phyloP scores from a whole-genome alignment of 1,140 invertebrate genomes.

The Drosophila watanabei region DNA sequence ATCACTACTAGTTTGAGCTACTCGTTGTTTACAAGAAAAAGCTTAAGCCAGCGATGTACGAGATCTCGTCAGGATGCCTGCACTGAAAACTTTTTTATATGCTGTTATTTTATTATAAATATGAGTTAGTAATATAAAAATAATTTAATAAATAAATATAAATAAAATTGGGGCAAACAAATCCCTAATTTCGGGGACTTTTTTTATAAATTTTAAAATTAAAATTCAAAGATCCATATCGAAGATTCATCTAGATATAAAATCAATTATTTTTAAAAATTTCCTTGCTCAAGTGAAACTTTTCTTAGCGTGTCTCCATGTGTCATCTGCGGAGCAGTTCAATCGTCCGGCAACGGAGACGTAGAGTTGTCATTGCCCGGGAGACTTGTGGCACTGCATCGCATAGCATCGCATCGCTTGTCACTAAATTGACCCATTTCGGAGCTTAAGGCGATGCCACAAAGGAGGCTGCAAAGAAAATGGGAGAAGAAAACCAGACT shows the following conservation, averaged over 20 bases:
- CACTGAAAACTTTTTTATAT: no score
- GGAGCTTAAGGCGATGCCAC: slow-evolving; percentile 63
- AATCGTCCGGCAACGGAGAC: slow-evolving; percentile 17
- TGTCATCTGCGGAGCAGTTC: slow-evolving; percentile 33
- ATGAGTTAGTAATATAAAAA: background rate
- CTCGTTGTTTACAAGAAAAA: slow-evolving; percentile 23
- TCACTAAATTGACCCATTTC: slow-evolving; percentile 79
- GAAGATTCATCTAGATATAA: background rate
- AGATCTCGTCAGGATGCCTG: slow-evolving; percentile 10
- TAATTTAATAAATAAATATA: no score
- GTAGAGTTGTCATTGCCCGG: slow-evolving; percentile 36
- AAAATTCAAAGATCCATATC: background rate
- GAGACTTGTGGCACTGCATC: slow-evolving; percentile 50
- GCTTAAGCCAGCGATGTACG: slow-evolving; percentile 23
- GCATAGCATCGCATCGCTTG: slow-evolving; percentile 56
- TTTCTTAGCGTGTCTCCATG: slow-evolving; percentile 16
- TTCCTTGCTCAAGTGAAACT: background rate
- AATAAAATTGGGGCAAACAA: background rate
- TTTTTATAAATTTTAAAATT: background rate
- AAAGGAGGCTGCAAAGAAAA: slow-evolving; percentile 31
- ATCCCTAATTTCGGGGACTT: background rate
- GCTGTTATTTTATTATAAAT: background rate
- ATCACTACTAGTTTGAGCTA: slow-evolving; percentile 1
- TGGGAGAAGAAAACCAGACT: slow-evolving; percentile 62
- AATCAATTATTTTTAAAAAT: background rate